These are phyloP conservation scores for Epinotia brunnichana DNA, from an alignment of 2,888 invertebrate species.

Conservation along the genomic window DNA sequence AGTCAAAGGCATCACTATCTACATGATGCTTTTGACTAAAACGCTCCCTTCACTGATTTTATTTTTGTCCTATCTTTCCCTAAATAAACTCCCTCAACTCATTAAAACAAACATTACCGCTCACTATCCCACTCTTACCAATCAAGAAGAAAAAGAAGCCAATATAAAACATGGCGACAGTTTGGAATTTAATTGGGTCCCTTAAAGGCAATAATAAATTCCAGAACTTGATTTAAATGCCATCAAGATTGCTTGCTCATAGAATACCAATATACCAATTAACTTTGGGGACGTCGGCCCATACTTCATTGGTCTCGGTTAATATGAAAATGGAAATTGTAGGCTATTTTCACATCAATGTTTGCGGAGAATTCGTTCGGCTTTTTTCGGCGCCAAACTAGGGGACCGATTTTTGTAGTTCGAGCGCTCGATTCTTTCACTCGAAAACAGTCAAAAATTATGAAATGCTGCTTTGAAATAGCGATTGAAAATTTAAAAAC, in stretches of 20 bases:
- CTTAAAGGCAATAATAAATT: conserved; percentile 31
- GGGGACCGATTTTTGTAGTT: no score
- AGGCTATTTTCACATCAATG: background rate
- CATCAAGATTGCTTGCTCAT: conserved; percentile 17
- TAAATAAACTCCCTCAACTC: background rate
- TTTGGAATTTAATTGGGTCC: conserved; percentile 32
- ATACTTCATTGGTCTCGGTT: background rate
- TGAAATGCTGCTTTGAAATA: no score
- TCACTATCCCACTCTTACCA: background rate
- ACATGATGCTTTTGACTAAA: background rate
- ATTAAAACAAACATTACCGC: conserved; percentile 17
- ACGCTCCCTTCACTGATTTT: background rate
- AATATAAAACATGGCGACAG: conserved; percentile 25
- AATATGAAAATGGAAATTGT: conserved; percentile 24
- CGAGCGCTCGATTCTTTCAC: no score
- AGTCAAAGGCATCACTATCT: no score
- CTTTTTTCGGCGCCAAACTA: background rate
- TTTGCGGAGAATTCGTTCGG: conserved; percentile 7
- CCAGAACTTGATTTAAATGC: conserved; percentile 19
- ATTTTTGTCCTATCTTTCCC: background rate
- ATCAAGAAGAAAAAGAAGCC: conserved; percentile 1
- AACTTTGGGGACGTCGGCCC: conserved; percentile 9
- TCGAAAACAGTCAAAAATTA: no score
- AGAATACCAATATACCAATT: conserved; percentile 29
- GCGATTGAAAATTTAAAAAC: no score